Percentiles rank a stretch among this genome's conserved stretches.
phyloP scores from a whole-genome alignment of 2,888 invertebrate species.

The Melinopterus prodromus region DNA sequence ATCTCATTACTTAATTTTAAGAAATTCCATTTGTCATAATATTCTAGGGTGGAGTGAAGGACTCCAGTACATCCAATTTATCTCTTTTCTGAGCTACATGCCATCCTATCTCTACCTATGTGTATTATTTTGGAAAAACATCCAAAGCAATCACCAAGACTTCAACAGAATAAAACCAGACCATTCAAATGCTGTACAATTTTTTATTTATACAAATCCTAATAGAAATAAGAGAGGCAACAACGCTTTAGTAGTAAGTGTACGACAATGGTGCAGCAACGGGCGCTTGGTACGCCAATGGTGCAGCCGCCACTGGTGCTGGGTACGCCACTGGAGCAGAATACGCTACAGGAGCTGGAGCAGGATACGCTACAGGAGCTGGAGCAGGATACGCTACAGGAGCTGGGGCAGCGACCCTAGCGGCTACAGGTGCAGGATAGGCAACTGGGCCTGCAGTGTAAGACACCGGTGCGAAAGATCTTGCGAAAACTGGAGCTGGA shows the following conservation, averaged over 20 bases:
- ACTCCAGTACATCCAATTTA: too few relatives aligned
- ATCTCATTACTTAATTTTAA: too few relatives aligned
- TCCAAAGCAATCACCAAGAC: too few relatives aligned
- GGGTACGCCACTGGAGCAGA: conserved; percentile 25
- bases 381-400: conserved; percentile 28
- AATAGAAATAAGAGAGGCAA: background rate
- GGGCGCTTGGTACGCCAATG: conserved; percentile 20
- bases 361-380: too few relatives aligned
- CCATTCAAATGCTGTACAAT: conserved; percentile 22
- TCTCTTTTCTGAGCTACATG: too few relatives aligned
- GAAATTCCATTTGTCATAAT: too few relatives aligned
- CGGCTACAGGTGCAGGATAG: conserved; percentile 35
- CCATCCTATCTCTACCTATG: too few relatives aligned
- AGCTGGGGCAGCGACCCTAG: conserved; percentile 20
- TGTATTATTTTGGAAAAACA: too few relatives aligned
- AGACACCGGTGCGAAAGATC: conserved; percentile 54
- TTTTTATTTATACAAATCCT: conserved; percentile 29
- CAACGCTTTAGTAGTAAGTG: conserved; percentile 1
- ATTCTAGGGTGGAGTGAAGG: too few relatives aligned
- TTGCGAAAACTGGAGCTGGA: conserved; percentile 42
- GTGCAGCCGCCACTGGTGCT: conserved; percentile 24
- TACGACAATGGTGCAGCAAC: conserved; percentile 13
- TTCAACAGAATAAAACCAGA: background rate
- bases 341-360: too few relatives aligned
- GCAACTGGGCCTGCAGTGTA: conserved; percentile 49